phyloP scores from a whole-genome alignment of 2,888 invertebrate genomes.

The Drosophila histrio region DNA sequence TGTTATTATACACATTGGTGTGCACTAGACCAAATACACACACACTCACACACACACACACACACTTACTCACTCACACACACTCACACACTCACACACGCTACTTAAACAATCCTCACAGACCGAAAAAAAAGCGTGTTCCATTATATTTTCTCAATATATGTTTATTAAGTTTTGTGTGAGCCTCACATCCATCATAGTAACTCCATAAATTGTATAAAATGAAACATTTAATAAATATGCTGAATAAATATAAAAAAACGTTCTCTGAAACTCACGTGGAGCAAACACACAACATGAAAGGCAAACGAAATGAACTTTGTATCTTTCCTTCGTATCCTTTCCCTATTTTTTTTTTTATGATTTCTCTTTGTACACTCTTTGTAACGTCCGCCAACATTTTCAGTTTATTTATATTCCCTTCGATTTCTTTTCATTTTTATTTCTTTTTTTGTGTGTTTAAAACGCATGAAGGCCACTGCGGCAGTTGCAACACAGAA shows the following conservation, averaged over 20 bases:
- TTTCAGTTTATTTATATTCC: conserved; percentile 39
- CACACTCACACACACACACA: conserved; percentile 9
- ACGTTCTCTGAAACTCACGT: conserved; percentile 8
- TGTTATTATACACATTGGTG: conserved; percentile 58
- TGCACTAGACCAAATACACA: conserved; percentile 53
- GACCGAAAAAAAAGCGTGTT: conserved; percentile 26
- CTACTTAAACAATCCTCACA: conserved; percentile 12
- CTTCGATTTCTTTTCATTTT: not conserved
- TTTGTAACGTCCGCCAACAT: conserved; percentile 37
- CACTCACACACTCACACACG: conserved; percentile 2
- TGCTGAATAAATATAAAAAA: conserved; percentile 9
- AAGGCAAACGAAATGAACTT: conserved; percentile 2
- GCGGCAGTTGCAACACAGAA: conserved; percentile 33
- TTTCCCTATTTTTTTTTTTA: not conserved
- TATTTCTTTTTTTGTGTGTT: conserved; percentile 13
- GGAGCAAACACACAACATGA: conserved; percentile 12
- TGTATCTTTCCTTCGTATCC: not conserved
- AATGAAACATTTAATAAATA: conserved; percentile 19
- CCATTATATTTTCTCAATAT: conserved; percentile 39
- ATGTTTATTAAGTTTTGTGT: conserved; percentile 30
- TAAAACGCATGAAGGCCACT: conserved; percentile 70
- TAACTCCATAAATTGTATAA: conserved; percentile 5
- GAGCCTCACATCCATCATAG: conserved; percentile 4
- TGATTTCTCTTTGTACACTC: conserved; percentile 16
- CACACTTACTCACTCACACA: conserved; percentile 8